phyloP scores from a whole-genome alignment of 2,888 invertebrate species.

The Chloroclysta siterata region DNA sequence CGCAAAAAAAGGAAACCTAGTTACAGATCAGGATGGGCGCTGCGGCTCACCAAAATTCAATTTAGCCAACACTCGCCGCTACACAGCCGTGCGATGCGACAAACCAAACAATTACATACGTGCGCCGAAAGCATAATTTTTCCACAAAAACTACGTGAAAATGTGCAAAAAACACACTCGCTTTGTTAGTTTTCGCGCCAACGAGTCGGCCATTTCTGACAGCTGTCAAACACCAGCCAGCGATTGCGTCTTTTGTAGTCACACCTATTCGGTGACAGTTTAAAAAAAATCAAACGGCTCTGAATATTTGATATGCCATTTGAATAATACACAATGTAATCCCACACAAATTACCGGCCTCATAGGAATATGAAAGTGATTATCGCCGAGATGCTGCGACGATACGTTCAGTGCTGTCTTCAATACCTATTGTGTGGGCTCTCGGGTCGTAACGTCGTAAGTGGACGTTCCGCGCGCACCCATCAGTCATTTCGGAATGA shows the following conservation, averaged over 20 bases:
- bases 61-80: slow-evolving; percentile 63
- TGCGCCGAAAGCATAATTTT: slow-evolving; percentile 81
- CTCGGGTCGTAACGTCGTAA: slow-evolving; percentile 63
- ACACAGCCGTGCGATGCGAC: slow-evolving; percentile 66
- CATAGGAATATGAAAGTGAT: slow-evolving; percentile 72
- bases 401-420: slow-evolving; percentile 72
- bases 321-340: slow-evolving; percentile 74
- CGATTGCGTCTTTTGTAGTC: slow-evolving; percentile 71
- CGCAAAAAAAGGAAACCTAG: slow-evolving; percentile 51
- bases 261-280: slow-evolving; percentile 53
- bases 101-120: slow-evolving; percentile 84
- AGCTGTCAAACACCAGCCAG: slow-evolving; percentile 77
- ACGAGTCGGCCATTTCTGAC: slow-evolving; percentile 75
- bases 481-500: slow-evolving; percentile 77
- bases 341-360: slow-evolving; percentile 74
- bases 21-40: slow-evolving; percentile 63
- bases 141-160: slow-evolving; percentile 67
- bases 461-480: slow-evolving; percentile 59
- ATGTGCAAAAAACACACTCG: slow-evolving; percentile 64
- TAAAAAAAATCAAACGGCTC: slow-evolving; percentile 40
- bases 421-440: slow-evolving; percentile 76
- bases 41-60: slow-evolving; percentile 77
- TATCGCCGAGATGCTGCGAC: slow-evolving; percentile 70
- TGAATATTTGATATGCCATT: slow-evolving; percentile 56
- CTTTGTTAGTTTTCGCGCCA: slow-evolving; percentile 79